These are phyloP conservation scores for Phyllopteryx taeniolatus DNA, from an alignment of 2,113 vertebrate species.

Conservation along the genomic window DNA sequence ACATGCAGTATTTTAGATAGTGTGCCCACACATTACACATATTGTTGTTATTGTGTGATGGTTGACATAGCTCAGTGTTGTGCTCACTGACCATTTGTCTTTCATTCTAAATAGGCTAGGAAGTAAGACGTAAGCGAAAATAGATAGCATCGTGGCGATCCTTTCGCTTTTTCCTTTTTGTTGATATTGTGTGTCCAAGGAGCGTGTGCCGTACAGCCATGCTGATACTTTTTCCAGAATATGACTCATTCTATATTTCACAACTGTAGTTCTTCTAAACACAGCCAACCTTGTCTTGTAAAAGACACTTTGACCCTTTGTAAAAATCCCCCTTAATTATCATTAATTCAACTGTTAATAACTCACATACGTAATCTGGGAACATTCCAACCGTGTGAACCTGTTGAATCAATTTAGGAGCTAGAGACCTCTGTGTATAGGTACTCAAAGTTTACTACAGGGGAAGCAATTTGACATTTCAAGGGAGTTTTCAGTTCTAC, in stretches of 20 bases:
- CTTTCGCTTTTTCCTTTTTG: neutral
- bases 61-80: neutral
- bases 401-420: neutral
- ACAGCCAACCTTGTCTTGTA: neutral
- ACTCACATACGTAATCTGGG: neutral
- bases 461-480: neutral
- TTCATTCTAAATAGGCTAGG: neutral
- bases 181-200: neutral
- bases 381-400: neutral
- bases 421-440: neutral
- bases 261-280: neutral
- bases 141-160: neutral
- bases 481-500: neutral
- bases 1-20: neutral
- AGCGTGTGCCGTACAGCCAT: neutral
- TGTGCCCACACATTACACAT: too few species aligned
- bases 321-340: neutral
- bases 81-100: too few species aligned
- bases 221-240: neutral
- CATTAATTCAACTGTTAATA: neutral
- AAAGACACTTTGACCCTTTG: neutral
- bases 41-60: neutral
- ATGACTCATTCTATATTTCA: neutral
- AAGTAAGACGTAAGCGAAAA: neutral
- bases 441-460: neutral